A percentile compares a stretch with the other conserved stretches of the same genome.
Conservation (phyloP, 2,797 vertebrate genomes). For the Falco rusticolus region DNA sequence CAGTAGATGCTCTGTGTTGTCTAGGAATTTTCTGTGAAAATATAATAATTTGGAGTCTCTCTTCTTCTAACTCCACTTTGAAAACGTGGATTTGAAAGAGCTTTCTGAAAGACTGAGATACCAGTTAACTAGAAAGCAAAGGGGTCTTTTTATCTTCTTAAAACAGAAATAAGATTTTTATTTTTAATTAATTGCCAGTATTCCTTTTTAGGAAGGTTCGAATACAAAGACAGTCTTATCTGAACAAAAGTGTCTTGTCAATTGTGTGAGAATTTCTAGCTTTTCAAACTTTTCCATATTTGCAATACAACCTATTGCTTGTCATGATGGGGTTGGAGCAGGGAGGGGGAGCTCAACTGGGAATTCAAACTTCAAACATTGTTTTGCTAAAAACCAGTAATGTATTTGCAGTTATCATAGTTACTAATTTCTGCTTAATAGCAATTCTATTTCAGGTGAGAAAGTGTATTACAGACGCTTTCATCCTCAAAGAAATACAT, state of each 20-base stretch:
- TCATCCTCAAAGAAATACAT: not conserved
- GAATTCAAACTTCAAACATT: not conserved
- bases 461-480: not conserved
- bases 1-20: not conserved
- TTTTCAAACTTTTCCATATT: not conserved
- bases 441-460: not conserved
- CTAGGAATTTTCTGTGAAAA: not conserved
- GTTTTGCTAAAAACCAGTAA: not conserved
- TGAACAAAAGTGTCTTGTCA: not conserved
- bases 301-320: not conserved
- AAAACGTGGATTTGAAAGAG: not conserved
- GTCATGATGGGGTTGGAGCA: too few relatives aligned
- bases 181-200: not conserved
- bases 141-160: not conserved
- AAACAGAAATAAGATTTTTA: not conserved
- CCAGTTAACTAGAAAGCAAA: not conserved
- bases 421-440: not conserved
- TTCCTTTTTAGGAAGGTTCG: not conserved
- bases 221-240: not conserved
- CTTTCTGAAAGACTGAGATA: not conserved
- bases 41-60: not conserved
- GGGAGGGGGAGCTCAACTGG: too few relatives aligned
- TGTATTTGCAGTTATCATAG: not conserved
- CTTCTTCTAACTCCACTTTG: not conserved
- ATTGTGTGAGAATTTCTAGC: not conserved